phyloP scores from a whole-genome alignment of 1,140 invertebrate genomes.

The Orchesella cincta region DNA sequence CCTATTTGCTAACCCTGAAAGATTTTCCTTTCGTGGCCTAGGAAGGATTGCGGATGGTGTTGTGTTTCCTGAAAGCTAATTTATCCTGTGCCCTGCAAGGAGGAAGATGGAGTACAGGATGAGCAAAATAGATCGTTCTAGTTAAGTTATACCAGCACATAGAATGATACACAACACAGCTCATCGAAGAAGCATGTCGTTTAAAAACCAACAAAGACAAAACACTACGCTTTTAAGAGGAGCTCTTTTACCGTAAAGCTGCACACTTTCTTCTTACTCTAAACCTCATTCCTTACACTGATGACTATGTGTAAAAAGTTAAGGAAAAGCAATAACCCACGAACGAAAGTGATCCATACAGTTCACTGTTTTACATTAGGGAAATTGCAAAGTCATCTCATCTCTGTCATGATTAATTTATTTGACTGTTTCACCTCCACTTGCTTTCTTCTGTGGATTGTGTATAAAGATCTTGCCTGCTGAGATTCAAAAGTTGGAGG shows the following conservation, averaged over 20 bases:
- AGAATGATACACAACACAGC: too few relatives aligned
- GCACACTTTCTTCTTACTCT: neutral
- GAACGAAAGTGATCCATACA: conserved; percentile 16
- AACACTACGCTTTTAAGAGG: too few relatives aligned
- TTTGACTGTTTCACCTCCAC: conserved; percentile 24
- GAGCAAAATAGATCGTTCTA: neutral
- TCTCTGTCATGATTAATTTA: conserved; percentile 30
- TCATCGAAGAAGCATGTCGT: too few relatives aligned
- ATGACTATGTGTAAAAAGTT: neutral
- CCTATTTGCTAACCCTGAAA: conserved; percentile 19
- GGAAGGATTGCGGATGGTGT: conserved; percentile 4
- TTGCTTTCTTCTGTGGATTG: neutral
- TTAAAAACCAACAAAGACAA: neutral
- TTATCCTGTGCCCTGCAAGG: conserved; percentile 8
- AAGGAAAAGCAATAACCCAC: neutral
- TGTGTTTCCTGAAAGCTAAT: conserved; percentile 29
- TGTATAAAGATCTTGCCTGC: neutral
- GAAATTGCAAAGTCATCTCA: conserved; percentile 19
- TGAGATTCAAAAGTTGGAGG: conserved; percentile 1
- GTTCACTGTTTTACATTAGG: conserved; percentile 23
- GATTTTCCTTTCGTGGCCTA: conserved; percentile 12
- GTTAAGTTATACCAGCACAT: neutral
- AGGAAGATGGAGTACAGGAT: neutral
- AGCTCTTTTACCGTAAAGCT: too few relatives aligned
- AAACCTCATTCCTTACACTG: neutral